Evolutionary conservation across 2,888 invertebrate species (phyloP), one percentile per base, ranked within the genome.

Genomic region (Eumerus sabulonum): DNA sequence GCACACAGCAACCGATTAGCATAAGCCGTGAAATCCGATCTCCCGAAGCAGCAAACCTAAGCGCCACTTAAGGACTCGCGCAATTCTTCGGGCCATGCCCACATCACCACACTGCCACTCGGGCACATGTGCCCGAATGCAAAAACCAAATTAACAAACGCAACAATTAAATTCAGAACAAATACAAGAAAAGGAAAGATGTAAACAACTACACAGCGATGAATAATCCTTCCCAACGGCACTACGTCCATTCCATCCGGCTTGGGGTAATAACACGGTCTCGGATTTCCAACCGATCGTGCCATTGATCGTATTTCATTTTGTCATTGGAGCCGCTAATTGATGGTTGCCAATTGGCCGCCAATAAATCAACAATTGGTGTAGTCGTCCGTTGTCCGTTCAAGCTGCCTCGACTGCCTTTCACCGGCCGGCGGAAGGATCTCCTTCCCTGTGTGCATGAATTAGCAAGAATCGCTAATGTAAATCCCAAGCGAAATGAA

Each of bases 271-370:
- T 83, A 81, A 83, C 45, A 83, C 57, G 82, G 82, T 83, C 68
- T 83, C 82, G 82, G 66, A 68, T 83, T 82, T 82, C 82, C 54
- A 74, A 77, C 67, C 76, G 82, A 77, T 74, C 82, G 71, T 72
- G 79, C 73, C 79, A 74, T 81, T 71, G 77, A 83, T 82, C 82
- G 82, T 83, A 83, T 82, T 83, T 83, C 83, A 83, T 83, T 82
- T 82, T 83, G 83, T 83, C 83, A 83, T 83, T 83, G 83, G 71
- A 42, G 44, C 68, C 59, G 60, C 82, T 83, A 83, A 83, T 83
- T 83, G 82, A 83, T 83, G 82, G 82, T 83, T 82, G 72, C 82
- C 77, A 82, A 82, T 79, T 82, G 82, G 71, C 70, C 48, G 60
- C 57, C 72, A 76, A 76, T 71, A 72, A 76, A 76, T 76, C 76